A percentile compares a stretch with the other conserved stretches of the same genome.
Conservation (phyloP, 2,113 vertebrate species). For the Brachyhypopomus gauderio region DNA sequence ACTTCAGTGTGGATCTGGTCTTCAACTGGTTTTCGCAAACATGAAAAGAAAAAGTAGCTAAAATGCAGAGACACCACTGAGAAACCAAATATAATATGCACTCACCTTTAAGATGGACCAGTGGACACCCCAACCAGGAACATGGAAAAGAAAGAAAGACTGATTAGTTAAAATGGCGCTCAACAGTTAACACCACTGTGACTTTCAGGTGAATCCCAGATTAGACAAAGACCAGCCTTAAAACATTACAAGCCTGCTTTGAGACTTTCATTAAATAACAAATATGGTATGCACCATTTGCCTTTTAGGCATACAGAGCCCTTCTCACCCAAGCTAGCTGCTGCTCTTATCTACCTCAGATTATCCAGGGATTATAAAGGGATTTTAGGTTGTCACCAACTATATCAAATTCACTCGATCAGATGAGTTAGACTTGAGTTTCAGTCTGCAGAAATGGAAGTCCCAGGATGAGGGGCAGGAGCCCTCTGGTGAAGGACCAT, state of each 20-base stretch:
- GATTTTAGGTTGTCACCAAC: neutral
- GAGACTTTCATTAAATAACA: neutral
- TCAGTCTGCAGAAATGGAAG: neutral
- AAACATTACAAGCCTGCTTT: neutral
- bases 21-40: too few relatives aligned
- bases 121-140: constrained; percentile 19
- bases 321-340: neutral
- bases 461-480: too few relatives aligned
- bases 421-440: neutral
- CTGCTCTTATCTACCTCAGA: neutral
- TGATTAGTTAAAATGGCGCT: neutral
- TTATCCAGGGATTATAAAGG: too few relatives aligned
- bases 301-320: neutral
- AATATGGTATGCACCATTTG: neutral
- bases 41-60: neutral
- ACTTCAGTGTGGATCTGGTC: too few relatives aligned
- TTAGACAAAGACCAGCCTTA: neutral
- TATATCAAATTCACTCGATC: neutral
- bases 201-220: neutral
- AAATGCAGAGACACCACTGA: constrained; percentile 25
- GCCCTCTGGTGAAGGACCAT: neutral
- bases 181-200: neutral
- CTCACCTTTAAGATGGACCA: constrained; percentile 44
- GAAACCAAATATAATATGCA: neutral
- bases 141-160: constrained; percentile 29